Evolutionary conservation across 2,113 vertebrate genomes (phyloP).

Genomic region (Panthera uncia): DNA sequence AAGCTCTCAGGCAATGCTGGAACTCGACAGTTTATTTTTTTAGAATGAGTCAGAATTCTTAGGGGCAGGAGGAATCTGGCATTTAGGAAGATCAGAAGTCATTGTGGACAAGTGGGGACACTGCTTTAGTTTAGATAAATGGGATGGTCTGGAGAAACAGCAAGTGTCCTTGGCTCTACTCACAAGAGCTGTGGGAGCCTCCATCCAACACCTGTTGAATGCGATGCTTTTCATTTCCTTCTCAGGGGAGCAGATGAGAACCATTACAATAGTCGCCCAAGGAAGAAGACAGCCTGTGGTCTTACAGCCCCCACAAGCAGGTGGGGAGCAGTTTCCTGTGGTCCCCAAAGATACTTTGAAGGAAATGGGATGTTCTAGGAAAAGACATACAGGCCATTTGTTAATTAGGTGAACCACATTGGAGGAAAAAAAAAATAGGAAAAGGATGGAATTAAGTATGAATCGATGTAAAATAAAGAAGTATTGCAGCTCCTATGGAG

Average conservation of each 20-base stretch:
- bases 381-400: neutral
- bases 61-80: neutral
- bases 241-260: constrained; percentile 9
- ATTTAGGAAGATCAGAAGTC: neutral
- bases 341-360: constrained; percentile 8
- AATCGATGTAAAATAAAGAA: neutral
- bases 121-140: neutral
- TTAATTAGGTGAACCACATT: constrained; percentile 13
- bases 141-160: neutral
- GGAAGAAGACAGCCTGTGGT: neutral
- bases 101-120: neutral
- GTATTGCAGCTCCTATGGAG: neutral
- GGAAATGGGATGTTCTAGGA: constrained; percentile 46
- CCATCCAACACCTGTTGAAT: neutral
- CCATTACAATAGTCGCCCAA: neutral
- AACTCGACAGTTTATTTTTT: neutral
- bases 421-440: neutral
- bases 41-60: neutral
- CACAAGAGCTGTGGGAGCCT: neutral
- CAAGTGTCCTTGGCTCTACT: neutral
- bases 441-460: neutral
- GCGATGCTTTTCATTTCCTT: neutral
- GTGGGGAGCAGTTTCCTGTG: neutral
- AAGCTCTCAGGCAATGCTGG: neutral
- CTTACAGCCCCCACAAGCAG: neutral